Percentiles rank a stretch among this genome's conserved stretches.
Conservation (phyloP, 1,140 invertebrate species). For the Galendromus occidentalis region DNA sequence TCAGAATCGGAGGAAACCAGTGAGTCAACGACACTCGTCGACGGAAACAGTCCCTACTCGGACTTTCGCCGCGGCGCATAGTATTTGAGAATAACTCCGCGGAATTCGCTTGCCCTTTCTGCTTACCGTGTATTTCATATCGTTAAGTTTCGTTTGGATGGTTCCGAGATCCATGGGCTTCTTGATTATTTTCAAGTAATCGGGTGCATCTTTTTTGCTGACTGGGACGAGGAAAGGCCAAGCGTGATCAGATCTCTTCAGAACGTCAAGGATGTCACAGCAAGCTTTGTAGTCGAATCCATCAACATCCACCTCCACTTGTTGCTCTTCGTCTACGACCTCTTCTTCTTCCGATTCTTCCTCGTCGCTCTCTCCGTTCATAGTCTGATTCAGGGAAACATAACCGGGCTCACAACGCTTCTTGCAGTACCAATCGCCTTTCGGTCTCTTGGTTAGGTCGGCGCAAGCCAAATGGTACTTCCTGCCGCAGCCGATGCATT, state of each 20-base stretch:
- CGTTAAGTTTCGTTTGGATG: slow-evolving; percentile 67
- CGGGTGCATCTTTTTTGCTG: slow-evolving; percentile 88
- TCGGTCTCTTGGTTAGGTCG: background rate
- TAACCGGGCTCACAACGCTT: background rate
- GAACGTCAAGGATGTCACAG: slow-evolving; percentile 42
- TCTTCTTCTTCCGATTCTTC: slow-evolving; percentile 36
- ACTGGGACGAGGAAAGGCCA: slow-evolving; percentile 90
- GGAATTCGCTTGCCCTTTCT: no score
- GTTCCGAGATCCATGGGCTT: slow-evolving; percentile 84
- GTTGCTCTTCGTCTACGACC: slow-evolving; percentile 51
- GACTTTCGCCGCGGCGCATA: background rate
- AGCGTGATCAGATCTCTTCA: slow-evolving; percentile 75
- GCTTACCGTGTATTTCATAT: slow-evolving; percentile 40
- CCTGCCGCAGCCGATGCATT: background rate
- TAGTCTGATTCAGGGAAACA: background rate
- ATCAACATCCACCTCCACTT: slow-evolving; percentile 35
- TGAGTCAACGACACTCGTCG: background rate
- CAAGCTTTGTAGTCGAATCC: slow-evolving; percentile 9
- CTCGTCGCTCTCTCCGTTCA: slow-evolving; percentile 20
- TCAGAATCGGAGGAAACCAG: background rate
- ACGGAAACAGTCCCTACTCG: background rate
- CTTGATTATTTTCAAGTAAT: slow-evolving; percentile 80
- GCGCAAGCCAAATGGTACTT: background rate
- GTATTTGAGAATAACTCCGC: no score
- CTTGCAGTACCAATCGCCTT: slow-evolving; percentile 6